Evolutionary conservation across 2,888 invertebrate species (phyloP), one percentile per base, ranked within the genome.

Genomic region (Oxyscelio sp.): DNA sequence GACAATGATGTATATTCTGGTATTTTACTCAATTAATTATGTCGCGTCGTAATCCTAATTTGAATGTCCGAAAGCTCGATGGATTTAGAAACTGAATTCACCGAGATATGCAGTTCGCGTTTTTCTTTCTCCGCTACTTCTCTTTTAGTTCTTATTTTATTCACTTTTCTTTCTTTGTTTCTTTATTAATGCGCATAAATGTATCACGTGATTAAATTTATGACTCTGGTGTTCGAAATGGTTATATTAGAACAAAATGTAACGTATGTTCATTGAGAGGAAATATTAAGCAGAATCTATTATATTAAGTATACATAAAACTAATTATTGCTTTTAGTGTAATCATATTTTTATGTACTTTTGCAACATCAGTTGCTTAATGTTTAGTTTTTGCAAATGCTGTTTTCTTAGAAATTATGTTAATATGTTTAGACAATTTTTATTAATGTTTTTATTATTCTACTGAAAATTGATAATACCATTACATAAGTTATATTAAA

Each of bases 21-120:
- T 90, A 91, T 92, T 91, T 90, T 89, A 89, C 90, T 90, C 90
- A 90, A 92, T 93, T 93, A 92, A 92, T 93, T 92, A 91, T 91
- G 87, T 83, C 86, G 85, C 89, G 88, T 87, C 89, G 85, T 91
- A 92, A 92, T 92, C 90, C 90, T 90, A 90, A 91, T 91, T 89
- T 87, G 86, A 87, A 86, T 85, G 87, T 88, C 71, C 81, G 68
- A 83, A 87, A 85, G 75, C 85, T 88, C 87, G 77, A 74, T 81
- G 83, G 87, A 88, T 89, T 88, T 85, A 84, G 78, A 79, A 79
- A 61, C 78, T n/a, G 17, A 58, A 61, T 80, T 56, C 50, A 24
- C 4, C 21, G 34, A 50, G 63, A 45, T 50, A 56, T 17, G 48
- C 56, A 38, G 24, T 43, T 38, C 40, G 61, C 34, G 6, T 43